These are phyloP conservation scores for Acanthiza pusilla DNA, from an alignment of 2,797 vertebrate genomes.

Conservation along the genomic window DNA sequence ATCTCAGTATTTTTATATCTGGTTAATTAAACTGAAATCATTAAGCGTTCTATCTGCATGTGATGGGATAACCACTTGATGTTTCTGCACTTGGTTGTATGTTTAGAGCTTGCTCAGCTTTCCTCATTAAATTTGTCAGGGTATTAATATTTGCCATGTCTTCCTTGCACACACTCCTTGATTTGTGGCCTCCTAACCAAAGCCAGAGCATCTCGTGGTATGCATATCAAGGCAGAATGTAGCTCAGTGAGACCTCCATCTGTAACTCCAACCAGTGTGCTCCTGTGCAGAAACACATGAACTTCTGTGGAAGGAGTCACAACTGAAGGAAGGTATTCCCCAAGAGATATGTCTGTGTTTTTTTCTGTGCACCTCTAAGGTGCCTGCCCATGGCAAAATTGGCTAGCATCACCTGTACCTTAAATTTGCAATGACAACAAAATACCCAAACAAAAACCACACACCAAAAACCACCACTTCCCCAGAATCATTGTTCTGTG, in stretches of 20 bases:
- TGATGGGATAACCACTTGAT: neutral
- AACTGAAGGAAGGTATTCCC: neutral
- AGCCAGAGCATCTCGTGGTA: neutral
- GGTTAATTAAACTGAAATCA: neutral
- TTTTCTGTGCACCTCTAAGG: neutral
- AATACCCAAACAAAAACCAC: neutral
- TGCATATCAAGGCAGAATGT: neutral
- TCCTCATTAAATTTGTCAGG: neutral
- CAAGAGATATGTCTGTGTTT: rapidly evolving
- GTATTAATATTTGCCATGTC: neutral
- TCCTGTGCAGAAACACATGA: neutral
- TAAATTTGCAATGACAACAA: neutral
- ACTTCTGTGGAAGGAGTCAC: neutral
- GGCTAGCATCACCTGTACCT: neutral
- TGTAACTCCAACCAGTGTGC: neutral
- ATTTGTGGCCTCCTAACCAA: neutral
- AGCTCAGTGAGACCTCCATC: neutral
- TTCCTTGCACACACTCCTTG: neutral
- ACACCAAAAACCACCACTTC: neutral
- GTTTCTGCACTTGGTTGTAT: neutral
- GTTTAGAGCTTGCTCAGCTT: neutral
- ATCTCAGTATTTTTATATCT: neutral
- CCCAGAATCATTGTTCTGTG: neutral
- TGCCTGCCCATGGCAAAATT: neutral
- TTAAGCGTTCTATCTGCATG: neutral